These are phyloP conservation scores for Balaeniceps rex DNA, from an alignment of 2,113 vertebrate genomes.

Conservation along the genomic window DNA sequence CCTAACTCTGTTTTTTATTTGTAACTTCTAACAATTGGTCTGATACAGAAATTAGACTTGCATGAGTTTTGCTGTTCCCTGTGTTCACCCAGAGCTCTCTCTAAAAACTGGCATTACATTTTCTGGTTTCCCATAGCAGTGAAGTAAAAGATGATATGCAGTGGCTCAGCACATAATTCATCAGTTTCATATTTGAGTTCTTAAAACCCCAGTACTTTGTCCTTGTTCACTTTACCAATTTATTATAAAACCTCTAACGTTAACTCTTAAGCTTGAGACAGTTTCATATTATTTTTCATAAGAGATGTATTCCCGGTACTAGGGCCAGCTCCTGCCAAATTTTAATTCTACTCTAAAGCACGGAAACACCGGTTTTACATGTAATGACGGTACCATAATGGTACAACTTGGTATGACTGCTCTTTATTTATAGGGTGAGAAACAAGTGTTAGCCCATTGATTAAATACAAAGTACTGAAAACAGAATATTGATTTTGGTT, in stretches of 20 bases:
- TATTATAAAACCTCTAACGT: neutral
- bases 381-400: neutral
- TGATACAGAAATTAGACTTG: neutral
- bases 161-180: neutral
- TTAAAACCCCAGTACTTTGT: neutral
- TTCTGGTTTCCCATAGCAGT: neutral
- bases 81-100: neutral
- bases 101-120: neutral
- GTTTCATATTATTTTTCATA: neutral
- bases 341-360: neutral
- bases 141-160: conserved; percentile 13
- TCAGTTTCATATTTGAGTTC: conserved; percentile 25
- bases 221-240: conserved; percentile 21
- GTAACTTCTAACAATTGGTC: neutral
- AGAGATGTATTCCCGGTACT: neutral
- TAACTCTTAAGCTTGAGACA: neutral
- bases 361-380: neutral
- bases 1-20: neutral
- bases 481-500: conserved; percentile 29
- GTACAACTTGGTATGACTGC: neutral
- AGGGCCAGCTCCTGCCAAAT: neutral
- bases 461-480: conserved; percentile 29
- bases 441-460: neutral
- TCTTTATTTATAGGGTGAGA: conserved; percentile 2
- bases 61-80: neutral